Evolutionary conservation across 2,797 vertebrate species (phyloP).

Genomic region (Danio albolineatus): DNA sequence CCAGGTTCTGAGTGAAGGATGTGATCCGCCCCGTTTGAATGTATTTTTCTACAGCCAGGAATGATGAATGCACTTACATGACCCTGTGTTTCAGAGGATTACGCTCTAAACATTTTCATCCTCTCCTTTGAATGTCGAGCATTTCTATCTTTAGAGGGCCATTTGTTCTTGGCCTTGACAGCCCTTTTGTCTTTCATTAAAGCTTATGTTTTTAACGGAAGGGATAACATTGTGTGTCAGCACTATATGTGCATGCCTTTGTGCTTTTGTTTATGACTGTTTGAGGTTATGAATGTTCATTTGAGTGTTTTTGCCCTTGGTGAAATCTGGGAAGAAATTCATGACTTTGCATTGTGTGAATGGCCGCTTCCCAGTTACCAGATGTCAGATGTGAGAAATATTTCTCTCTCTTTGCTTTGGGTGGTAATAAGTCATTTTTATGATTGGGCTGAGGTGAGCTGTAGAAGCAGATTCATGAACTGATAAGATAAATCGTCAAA

Average conservation of each 20-base stretch:
- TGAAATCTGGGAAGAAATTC: slow-evolving; percentile 39
- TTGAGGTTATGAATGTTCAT: slow-evolving; percentile 20
- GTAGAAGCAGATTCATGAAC: slow-evolving; percentile 34
- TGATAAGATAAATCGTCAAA: slow-evolving; percentile 35
- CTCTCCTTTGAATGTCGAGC: slow-evolving; percentile 57
- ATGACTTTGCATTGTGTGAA: slow-evolving; percentile 16
- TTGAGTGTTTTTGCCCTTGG: slow-evolving; percentile 7
- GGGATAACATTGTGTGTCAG: slow-evolving; percentile 22
- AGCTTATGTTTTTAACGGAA: slow-evolving; percentile 18
- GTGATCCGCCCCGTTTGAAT: slow-evolving; percentile 22
- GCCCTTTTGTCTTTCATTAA: slow-evolving; percentile 33
- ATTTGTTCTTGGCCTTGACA: slow-evolving; percentile 33
- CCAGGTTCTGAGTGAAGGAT: slow-evolving; percentile 30
- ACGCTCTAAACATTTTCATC: slow-evolving; percentile 12
- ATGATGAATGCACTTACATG: slow-evolving; percentile 31
- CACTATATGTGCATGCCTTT: slow-evolving; percentile 5
- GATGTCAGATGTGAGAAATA: slow-evolving; percentile 44
- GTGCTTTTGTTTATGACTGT: slow-evolving; percentile 9
- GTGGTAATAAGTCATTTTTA: slow-evolving; percentile 48
- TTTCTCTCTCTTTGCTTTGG: slow-evolving; percentile 24
- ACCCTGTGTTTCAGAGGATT: slow-evolving; percentile 28
- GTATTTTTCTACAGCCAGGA: slow-evolving; percentile 1
- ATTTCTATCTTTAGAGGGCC: slow-evolving; percentile 53
- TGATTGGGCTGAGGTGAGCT: slow-evolving; percentile 9
- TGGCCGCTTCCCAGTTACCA: slow-evolving; percentile 19